Evolutionary conservation across 2,113 vertebrate genomes (phyloP).

Genomic region (Anoura caudifer): DNA sequence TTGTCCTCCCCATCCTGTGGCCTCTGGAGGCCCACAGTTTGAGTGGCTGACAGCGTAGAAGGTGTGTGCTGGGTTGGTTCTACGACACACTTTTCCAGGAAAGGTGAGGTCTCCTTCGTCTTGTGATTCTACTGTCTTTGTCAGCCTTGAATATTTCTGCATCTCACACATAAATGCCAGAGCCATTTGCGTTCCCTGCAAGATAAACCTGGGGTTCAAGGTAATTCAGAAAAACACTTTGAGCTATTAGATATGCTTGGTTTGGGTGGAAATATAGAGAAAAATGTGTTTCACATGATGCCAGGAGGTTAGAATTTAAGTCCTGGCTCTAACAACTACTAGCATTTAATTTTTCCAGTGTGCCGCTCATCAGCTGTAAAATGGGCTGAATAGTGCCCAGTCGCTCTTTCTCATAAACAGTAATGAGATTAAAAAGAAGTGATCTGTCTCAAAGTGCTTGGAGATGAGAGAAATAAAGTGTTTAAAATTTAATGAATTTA

Average conservation of each 20-base stretch:
- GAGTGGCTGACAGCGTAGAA: not conserved
- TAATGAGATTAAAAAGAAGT: not conserved
- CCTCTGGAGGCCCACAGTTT: not conserved
- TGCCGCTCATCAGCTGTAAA: not conserved
- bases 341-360: not conserved
- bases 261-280: not conserved
- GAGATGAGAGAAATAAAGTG: not conserved
- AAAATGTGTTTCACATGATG: not conserved
- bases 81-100: not conserved
- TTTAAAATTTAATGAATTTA: not conserved
- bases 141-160: not conserved
- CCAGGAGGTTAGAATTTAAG: not conserved
- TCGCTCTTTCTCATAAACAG: not conserved
- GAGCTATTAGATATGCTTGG: not conserved
- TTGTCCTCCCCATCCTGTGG: fast-evolving
- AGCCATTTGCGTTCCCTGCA: not conserved
- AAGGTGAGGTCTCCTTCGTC: not conserved
- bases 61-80: fast-evolving
- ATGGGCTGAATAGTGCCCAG: not conserved
- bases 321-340: not conserved
- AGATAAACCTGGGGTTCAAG: not conserved
- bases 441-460: not conserved
- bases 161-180: not conserved
- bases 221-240: not conserved
- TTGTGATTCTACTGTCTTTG: not conserved